Conservation (phyloP, 2,888 invertebrate genomes). For the Macrophya annulata region DNA sequence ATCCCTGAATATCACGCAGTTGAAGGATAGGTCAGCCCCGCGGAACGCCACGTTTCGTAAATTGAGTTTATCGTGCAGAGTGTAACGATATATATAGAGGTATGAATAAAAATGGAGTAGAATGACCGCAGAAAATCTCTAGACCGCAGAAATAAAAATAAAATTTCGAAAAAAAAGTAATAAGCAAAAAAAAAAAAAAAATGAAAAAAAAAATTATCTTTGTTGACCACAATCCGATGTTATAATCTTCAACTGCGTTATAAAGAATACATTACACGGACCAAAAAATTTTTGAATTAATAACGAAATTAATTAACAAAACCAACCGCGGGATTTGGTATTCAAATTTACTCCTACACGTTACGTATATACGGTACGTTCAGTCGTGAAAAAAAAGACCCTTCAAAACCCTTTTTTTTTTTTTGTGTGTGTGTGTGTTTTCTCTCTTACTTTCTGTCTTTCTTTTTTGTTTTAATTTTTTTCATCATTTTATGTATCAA, state of each 20-base stretch:
- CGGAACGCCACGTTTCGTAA: slow-evolving; percentile 22
- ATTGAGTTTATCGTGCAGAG: neutral
- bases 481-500: neutral
- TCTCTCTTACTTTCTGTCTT: too few species aligned
- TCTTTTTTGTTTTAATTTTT: neutral
- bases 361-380: neutral
- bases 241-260: neutral
- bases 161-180: too few species aligned
- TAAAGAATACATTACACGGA: neutral
- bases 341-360: neutral
- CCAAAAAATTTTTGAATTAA: neutral
- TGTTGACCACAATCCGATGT: neutral
- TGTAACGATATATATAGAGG: neutral
- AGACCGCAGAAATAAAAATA: neutral
- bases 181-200: too few species aligned
- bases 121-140: neutral
- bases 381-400: neutral
- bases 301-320: slow-evolving; percentile 10
- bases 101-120: neutral
- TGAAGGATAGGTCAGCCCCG: slow-evolving; percentile 40
- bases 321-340: neutral
- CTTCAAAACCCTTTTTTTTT: too few species aligned
- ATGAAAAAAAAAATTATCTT: neutral
- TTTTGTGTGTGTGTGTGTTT: too few species aligned
- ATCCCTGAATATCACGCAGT: slow-evolving; percentile 13